A percentile compares a stretch with the other conserved stretches of the same genome.
Conservation (phyloP, 2,113 vertebrate species). For the Lycaon pictus region DNA sequence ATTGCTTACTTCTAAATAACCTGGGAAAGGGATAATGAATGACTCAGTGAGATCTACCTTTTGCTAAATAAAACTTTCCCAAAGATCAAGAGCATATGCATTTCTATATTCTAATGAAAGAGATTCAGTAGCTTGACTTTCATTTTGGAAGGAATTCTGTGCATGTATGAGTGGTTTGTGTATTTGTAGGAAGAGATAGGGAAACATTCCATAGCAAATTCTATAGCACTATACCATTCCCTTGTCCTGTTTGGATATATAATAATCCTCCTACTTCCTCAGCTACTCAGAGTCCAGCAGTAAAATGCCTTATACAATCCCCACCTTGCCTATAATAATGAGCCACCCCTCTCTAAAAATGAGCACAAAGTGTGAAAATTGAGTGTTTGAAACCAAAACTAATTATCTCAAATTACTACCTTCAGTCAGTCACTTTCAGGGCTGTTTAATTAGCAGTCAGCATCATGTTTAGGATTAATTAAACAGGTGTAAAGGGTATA, state of each 20-base stretch:
- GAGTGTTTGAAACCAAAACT: conserved; percentile 83
- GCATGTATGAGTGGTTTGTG: not conserved
- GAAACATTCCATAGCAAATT: conserved; percentile 17
- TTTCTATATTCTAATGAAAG: conserved; percentile 17
- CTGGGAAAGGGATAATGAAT: not conserved
- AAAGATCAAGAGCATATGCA: not conserved
- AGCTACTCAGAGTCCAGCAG: conserved; percentile 62
- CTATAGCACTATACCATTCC: not conserved
- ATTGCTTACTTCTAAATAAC: not conserved
- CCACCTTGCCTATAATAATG: conserved; percentile 72
- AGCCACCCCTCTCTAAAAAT: conserved; percentile 80
- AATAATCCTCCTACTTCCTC: conserved; percentile 50
- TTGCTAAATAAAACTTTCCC: not conserved
- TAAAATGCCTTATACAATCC: conserved; percentile 54
- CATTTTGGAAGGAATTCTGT: not conserved
- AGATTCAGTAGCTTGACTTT: not conserved
- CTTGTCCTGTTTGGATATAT: conserved; percentile 4
- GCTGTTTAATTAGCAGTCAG: conserved; percentile 84
- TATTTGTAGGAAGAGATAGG: too few relatives aligned
- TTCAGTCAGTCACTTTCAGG: conserved; percentile 83
- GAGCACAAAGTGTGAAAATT: conserved; percentile 84
- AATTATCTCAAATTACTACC: conserved; percentile 85
- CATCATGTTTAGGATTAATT: conserved; percentile 82
- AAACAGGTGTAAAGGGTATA: conserved; percentile 83
- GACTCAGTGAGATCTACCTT: not conserved